Evolutionary conservation across 2,888 invertebrate species (phyloP), one percentile per base, ranked within the genome.

Genomic region (Hofmannophila pseudospretella): DNA sequence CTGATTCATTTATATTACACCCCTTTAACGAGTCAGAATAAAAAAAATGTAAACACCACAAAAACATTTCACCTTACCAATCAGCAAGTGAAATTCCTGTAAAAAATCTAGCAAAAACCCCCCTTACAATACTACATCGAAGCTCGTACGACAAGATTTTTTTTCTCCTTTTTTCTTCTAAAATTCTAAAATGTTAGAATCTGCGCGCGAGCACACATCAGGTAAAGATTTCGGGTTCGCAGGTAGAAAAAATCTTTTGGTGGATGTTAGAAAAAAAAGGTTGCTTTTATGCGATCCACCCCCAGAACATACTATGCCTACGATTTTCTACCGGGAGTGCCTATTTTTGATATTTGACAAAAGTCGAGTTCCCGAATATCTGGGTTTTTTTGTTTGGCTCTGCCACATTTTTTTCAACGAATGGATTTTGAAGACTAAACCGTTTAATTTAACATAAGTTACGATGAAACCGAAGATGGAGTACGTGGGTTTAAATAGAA

Each of bases 201-300:
- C 82, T 82, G 84, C 85, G 85, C 75, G 55, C 39, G 54, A 48
- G 71, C 74, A 63, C 49, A 49, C 44, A 38, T 41, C 85, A 84
- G 84, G 84, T 84, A 85, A 73, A 67, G 54, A 53, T 61, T 72
- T 66, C 55, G 58, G 78, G 81, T 77, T 80, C 67, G 79, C 85
- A 85, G 85, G 85, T 85, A 85, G 81, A 84, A 85, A 84, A 84
- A 85, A 85, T 70, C 56, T 71, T 66, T 58, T 68, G 52, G 68
- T 69, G 64, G 69, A 71, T 71, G 68, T 62, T 61, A 44, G 67
- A 76, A 85, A 79, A 77, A n/a, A 82, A 78, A 71, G 76, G 72
- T 65, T 57, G 58, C 63, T 68, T 71, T 75, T 79, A 74, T 79
- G 80, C 78, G 77, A 82, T 68, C 77, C 78, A 79, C 84, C 82